Evolutionary conservation across 2,113 vertebrate species (phyloP).

Genomic region (Corydoras sp.): DNA sequence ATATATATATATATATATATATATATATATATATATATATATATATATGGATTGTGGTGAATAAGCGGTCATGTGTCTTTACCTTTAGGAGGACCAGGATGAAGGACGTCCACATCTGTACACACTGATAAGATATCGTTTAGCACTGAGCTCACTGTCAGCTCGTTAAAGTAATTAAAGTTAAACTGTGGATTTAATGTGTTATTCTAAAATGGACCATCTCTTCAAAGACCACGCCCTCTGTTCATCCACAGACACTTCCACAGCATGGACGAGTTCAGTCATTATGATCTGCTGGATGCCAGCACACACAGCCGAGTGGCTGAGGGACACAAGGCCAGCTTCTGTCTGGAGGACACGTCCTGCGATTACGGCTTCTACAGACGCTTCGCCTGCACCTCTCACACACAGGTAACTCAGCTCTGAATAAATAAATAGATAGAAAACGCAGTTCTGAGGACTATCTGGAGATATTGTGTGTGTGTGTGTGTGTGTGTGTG

Average conservation of each 20-base stretch:
- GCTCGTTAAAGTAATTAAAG: too few relatives aligned
- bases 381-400: conserved; percentile 85
- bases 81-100: too few relatives aligned
- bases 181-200: too few relatives aligned
- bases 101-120: too few relatives aligned
- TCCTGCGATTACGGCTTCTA: conserved; percentile 96
- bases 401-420: conserved; percentile 82
- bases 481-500: background rate
- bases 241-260: conserved; percentile 71
- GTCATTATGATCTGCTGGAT: conserved; percentile 92
- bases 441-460: background rate
- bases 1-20: too few relatives aligned
- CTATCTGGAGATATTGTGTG: background rate
- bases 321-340: conserved; percentile 97
- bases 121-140: too few relatives aligned
- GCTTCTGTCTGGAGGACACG: conserved; percentile 95
- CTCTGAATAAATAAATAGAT: background rate
- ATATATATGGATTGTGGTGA: too few relatives aligned
- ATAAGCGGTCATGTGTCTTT: too few relatives aligned
- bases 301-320: conserved; percentile 77
- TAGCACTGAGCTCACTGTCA: too few relatives aligned
- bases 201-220: too few relatives aligned
- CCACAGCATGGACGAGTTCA: conserved; percentile 99
- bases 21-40: too few relatives aligned
- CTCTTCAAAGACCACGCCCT: background rate